Base-by-base conservation (phyloP, 2,888 invertebrate species). In the Erpobdella octoculata region DNA sequence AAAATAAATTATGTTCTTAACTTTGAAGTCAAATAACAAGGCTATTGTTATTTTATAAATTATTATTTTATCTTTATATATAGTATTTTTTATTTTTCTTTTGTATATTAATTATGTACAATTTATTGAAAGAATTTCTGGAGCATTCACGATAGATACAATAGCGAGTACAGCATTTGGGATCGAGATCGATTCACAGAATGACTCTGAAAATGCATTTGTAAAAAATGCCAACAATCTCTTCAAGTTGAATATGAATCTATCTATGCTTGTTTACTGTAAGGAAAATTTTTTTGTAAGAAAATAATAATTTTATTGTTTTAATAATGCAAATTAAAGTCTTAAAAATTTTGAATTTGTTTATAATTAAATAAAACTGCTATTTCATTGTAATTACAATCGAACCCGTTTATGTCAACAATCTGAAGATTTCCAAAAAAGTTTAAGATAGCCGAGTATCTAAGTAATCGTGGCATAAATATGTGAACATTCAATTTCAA, bases 131-230 rank as follows among this genome's bases (percentile, higher is more conserved):
- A 72, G 72, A 38, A 64, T 66, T 2, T n/a, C 58, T 65, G 71
- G 72, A 18, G 72, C 71, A 12, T 76, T 73, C 69, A 72, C 76
- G n/a, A 76, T 76, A 75, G 76, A 76, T 58, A 73, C 68, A 9
- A 75, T 75, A 31, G 76, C 76, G 4, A 66, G 73, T 37, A 72
- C 76, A 53, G 75, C 73, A 15, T 76, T 76, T 53, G 76, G 76
- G 4, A 38, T 76, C 12, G 38, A 74, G 28, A 46, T 76, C 18
- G 75, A 76, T 62, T 73, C 76, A 8, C 75, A 76, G 21, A 72
- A 71, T 41, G 70, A 74, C 59, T 67, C 71, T 9, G 59, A 74
- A 37, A 73, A 73, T 48, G 68, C 64, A 18, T 76, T 76, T 53
- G 73, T 76, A 18, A 38, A 46, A 36, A 64, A 72, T 38, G 76